These are phyloP conservation scores for Eilema griseolum DNA, from an alignment of 2,888 invertebrate genomes.

Conservation along the genomic window DNA sequence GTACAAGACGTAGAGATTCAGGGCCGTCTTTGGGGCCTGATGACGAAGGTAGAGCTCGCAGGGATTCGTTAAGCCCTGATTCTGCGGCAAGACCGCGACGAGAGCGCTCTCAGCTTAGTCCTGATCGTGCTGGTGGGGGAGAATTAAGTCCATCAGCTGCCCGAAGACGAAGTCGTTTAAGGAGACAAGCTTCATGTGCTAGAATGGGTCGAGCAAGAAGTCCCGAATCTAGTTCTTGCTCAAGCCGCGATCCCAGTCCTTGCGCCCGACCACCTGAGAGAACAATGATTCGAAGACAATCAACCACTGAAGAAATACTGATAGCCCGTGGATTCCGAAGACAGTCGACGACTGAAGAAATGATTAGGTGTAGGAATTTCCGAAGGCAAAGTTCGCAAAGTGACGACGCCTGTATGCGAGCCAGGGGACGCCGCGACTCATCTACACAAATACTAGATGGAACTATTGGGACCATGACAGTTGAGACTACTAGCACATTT, in stretches of 20 bases:
- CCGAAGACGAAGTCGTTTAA: conserved; percentile 89
- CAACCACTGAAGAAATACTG: conserved; percentile 96
- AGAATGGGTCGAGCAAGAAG: conserved; percentile 87
- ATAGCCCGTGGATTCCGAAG: conserved; percentile 96
- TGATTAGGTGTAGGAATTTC: conserved; percentile 96
- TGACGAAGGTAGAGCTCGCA: conserved; percentile 91
- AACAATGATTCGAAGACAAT: conserved; percentile 94
- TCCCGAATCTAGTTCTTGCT: conserved; percentile 92
- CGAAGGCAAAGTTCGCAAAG: conserved; percentile 96
- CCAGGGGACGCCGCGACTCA: conserved; percentile 92
- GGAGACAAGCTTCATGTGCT: conserved; percentile 93
- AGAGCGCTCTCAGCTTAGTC: conserved; percentile 92
- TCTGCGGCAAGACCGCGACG: conserved; percentile 93
- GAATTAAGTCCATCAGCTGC: conserved; percentile 93
- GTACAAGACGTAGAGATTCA: conserved; percentile 90
- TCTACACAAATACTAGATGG: conserved; percentile 97
- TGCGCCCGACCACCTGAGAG: conserved; percentile 88
- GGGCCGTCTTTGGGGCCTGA: conserved; percentile 95
- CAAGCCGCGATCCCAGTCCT: conserved; percentile 94
- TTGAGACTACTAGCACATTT: conserved; percentile 96
- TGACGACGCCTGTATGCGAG: conserved; percentile 91
- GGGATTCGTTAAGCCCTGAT: conserved; percentile 96
- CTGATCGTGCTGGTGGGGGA: conserved; percentile 92
- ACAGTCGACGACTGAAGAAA: conserved; percentile 96
- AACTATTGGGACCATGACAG: conserved; percentile 96